phyloP scores from a whole-genome alignment of 2,888 invertebrate species.

The Oscheius onirici region DNA sequence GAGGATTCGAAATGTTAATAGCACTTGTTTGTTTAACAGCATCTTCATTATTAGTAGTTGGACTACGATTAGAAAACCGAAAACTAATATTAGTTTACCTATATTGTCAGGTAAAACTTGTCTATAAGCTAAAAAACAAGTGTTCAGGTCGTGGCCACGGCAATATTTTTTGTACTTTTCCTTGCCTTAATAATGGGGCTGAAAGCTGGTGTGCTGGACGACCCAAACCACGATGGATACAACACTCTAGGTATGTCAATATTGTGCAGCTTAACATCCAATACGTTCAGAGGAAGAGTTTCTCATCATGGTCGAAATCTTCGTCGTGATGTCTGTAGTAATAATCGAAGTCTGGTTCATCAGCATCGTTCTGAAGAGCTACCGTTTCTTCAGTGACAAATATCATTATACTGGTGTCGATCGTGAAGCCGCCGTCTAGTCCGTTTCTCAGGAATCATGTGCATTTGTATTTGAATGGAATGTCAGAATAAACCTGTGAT shows the following conservation, averaged over 20 bases:
- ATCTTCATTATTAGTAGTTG: conserved; percentile 45
- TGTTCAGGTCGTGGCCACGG: conserved; percentile 50
- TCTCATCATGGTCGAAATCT: conserved; percentile 55
- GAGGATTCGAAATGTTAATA: conserved; percentile 39
- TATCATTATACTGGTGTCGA: conserved; percentile 57
- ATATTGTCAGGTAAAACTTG: conserved; percentile 44
- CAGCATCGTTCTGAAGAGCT: conserved; percentile 52
- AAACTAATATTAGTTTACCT: conserved; percentile 46
- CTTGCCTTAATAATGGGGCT: conserved; percentile 55
- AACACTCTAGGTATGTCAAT: conserved; percentile 40
- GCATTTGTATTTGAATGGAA: neutral
- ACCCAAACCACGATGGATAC: conserved; percentile 49
- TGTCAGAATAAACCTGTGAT: conserved; percentile 21
- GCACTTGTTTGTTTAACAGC: conserved; percentile 38
- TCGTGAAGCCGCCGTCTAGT: conserved; percentile 52
- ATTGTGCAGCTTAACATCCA: neutral
- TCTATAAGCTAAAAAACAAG: neutral
- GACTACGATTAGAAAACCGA: conserved; percentile 42
- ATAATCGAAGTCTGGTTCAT: conserved; percentile 57
- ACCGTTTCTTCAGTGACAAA: conserved; percentile 54
- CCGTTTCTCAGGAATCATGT: neutral
- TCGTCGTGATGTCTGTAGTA: conserved; percentile 50
- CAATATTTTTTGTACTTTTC: conserved; percentile 51
- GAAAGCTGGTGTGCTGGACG: conserved; percentile 55
- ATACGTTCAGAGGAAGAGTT: conserved; percentile 51